These are phyloP conservation scores for Cephalopachus bancanus DNA, from an alignment of 2,797 vertebrate species.

Conservation along the genomic window DNA sequence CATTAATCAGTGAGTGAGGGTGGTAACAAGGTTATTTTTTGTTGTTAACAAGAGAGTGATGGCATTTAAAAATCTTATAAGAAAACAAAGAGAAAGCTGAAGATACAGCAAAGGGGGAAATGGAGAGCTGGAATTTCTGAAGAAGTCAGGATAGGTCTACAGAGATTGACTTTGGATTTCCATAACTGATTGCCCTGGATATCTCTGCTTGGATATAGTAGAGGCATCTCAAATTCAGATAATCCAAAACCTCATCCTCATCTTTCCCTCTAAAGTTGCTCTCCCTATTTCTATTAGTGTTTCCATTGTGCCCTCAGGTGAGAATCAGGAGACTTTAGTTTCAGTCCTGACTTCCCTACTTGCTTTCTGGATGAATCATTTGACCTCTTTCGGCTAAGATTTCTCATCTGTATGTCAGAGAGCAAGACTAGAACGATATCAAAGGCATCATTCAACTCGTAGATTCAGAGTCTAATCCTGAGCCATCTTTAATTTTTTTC, in stretches of 20 bases:
- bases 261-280: background rate
- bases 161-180: background rate
- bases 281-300: background rate
- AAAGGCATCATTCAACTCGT: background rate
- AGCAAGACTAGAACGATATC: background rate
- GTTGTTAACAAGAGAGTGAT: background rate
- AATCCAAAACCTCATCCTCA: background rate
- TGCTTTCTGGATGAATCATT: background rate
- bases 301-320: background rate
- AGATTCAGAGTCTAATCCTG: background rate
- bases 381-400: background rate
- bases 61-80: background rate
- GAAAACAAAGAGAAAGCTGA: background rate
- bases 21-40: conserved; percentile 12
- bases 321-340: background rate
- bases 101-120: background rate
- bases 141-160: background rate
- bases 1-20: background rate
- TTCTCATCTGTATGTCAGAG: background rate
- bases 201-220: background rate
- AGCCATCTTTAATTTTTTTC: conserved; percentile 17
- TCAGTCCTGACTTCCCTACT: background rate
- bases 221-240: conserved; percentile 20
- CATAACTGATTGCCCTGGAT: background rate
- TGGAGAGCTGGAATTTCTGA: background rate